Evolutionary conservation across 2,113 vertebrate species (phyloP).

Genomic region (Erpornis zantholeuca): DNA sequence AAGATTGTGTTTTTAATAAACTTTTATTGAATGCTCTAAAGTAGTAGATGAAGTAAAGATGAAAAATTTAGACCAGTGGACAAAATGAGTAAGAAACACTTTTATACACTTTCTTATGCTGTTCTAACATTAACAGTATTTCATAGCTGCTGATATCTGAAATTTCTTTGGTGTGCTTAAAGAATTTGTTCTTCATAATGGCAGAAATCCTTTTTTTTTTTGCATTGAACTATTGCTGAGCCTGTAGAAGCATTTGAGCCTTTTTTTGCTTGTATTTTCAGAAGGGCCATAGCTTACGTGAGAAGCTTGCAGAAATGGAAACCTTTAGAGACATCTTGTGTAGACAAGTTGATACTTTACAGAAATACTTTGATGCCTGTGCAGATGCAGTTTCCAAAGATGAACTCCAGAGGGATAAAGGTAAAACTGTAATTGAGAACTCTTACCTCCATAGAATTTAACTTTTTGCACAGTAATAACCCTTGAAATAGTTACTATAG

Average conservation of each 20-base stretch:
- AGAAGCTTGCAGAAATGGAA: constrained; percentile 97
- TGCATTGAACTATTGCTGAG: background rate
- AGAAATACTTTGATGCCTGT: constrained; percentile 81
- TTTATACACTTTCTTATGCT: background rate
- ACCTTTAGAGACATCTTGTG: constrained; percentile 93
- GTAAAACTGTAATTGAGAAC: constrained; percentile 69
- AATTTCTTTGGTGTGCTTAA: background rate
- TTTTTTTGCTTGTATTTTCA: constrained; percentile 64
- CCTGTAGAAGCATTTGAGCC: background rate
- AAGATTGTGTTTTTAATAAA: background rate
- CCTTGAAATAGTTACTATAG: background rate
- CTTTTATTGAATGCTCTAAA: background rate
- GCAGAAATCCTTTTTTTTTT: background rate
- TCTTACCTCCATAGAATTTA: background rate
- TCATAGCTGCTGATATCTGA: background rate
- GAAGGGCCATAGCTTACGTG: constrained; percentile 91
- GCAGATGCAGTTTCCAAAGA: constrained; percentile 89
- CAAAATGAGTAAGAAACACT: background rate
- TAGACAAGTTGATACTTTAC: constrained; percentile 80
- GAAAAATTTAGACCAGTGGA: background rate
- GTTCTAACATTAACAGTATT: background rate
- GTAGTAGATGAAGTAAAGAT: background rate
- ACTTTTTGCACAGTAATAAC: background rate
- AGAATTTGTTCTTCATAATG: background rate
- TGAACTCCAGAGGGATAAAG: constrained; percentile 90